Evolutionary conservation across 1,140 invertebrate species (phyloP), one percentile per base, ranked within the genome.

Genomic region (Diprion similis): DNA sequence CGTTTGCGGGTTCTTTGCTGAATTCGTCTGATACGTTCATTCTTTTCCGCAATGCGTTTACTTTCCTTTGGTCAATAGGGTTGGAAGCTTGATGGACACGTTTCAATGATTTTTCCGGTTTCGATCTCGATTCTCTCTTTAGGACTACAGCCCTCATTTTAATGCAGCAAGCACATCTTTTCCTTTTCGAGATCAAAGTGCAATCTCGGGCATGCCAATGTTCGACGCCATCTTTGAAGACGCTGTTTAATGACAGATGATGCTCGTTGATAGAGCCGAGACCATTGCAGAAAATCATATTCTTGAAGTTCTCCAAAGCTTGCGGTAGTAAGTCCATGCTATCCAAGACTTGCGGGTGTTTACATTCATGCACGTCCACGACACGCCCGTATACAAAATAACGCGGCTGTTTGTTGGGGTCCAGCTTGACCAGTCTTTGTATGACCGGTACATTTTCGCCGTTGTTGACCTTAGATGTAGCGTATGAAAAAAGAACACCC

Each of bases 91-190:
- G 51, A n/a, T n/a, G 2, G 11, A 59, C 51, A 11, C 51, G 51
- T 15, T n/a, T 71, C 47, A 51, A 19, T 46, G 47, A 17, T 71
- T n/a, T 8, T 17, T 48, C 15, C 59, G 10, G 48, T 51, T 71
- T 71, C 8, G 45, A 46, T 18, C 70, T 46, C 17, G 47, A 0
- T 19, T 71, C 70, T 51, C 13, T 71, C 59, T 19, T 71, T 19
- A 46, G 6, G 7, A 47, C 47, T 71, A 13, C 70, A 13, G 6
- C 18, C 18, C 70, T 71, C 46, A 59, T 46, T 51, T 71, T 51
- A 24, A 71, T 51, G 18, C 70, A 71, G n/a, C 19, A 6, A 24
- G 13, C 46, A 51, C 70, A 71, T 18, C 70, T 51, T 18, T 71
- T 71, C 18, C 47, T 10, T 13, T 71, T 71, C 18, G 45, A 71